phyloP scores from a whole-genome alignment of 2,888 invertebrate genomes.

The Seira musarum region DNA sequence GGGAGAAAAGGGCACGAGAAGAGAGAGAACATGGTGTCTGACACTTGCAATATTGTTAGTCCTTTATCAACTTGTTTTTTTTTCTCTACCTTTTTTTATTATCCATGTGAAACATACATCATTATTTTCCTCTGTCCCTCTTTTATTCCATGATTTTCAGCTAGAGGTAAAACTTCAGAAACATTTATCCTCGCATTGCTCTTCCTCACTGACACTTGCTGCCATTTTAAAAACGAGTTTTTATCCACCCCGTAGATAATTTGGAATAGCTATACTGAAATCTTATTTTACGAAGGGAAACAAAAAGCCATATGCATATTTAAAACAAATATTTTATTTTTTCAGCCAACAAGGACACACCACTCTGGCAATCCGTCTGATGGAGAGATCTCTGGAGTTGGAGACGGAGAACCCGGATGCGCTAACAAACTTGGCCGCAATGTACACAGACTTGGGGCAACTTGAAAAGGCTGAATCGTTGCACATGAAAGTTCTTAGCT shows the following conservation, averaged over 20 bases:
- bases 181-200: background rate
- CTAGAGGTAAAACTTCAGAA: conserved; percentile 6
- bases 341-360: conserved; percentile 69
- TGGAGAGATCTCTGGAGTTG: conserved; percentile 68
- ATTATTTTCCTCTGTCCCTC: background rate
- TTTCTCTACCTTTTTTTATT: conserved; percentile 15
- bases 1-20: conserved; percentile 21
- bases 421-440: conserved; percentile 68
- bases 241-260: background rate
- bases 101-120: conserved; percentile 10
- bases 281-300: too few species aligned
- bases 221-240: background rate
- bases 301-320: too few species aligned
- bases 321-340: too few species aligned
- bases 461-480: conserved; percentile 65
- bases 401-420: conserved; percentile 68
- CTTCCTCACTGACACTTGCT: conserved; percentile 2
- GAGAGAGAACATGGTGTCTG: conserved; percentile 50
- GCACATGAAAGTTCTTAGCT: conserved; percentile 68
- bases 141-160: background rate
- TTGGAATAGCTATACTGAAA: too few species aligned
- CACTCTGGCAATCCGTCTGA: conserved; percentile 66
- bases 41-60: conserved; percentile 41
- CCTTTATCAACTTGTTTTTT: conserved; percentile 12
- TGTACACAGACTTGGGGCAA: conserved; percentile 68